These are phyloP conservation scores for Ceratina japonica DNA, from an alignment of 1,140 invertebrate genomes.

Conservation along the genomic window DNA sequence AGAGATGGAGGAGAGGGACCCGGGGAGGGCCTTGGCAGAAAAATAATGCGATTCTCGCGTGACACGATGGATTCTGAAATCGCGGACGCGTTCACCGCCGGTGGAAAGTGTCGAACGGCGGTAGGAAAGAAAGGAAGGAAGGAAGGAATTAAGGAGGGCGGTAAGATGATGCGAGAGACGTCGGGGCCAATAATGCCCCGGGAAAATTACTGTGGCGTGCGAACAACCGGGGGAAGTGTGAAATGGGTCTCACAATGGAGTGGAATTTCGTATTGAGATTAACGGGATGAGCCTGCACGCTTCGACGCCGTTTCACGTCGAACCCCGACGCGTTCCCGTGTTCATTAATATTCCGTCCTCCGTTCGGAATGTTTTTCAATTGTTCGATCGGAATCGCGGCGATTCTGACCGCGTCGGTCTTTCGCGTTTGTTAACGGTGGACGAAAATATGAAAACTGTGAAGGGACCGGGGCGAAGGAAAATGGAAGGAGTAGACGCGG, in stretches of 20 bases:
- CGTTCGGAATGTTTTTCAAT: too few species aligned
- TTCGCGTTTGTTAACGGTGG: too few species aligned
- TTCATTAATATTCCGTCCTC: too few species aligned
- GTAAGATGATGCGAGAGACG: constrained; percentile 4
- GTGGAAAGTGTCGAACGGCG: constrained; percentile 15
- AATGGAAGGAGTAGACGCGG: constrained; percentile 11
- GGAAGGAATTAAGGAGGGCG: constrained; percentile 9
- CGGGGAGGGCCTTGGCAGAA: constrained; percentile 17
- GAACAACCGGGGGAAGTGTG: background rate
- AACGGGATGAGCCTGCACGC: too few species aligned
- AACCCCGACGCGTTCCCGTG: background rate
- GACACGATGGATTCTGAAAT: constrained; percentile 47
- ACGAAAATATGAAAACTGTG: background rate
- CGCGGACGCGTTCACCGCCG: background rate
- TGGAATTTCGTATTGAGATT: background rate
- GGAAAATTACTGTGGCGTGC: background rate
- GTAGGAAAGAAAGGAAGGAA: background rate
- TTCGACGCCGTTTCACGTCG: background rate
- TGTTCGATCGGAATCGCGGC: too few species aligned
- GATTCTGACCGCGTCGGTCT: too few species aligned
- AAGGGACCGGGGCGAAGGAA: background rate
- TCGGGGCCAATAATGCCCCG: background rate
- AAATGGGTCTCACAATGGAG: background rate
- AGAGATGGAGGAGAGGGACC: constrained; percentile 17
- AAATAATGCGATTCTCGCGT: constrained; percentile 65